A percentile compares a stretch with the other conserved stretches of the same genome.
Evolutionary conservation across 2,888 invertebrate genomes (phyloP).

Genomic region (Calliphora vomitoria): DNA sequence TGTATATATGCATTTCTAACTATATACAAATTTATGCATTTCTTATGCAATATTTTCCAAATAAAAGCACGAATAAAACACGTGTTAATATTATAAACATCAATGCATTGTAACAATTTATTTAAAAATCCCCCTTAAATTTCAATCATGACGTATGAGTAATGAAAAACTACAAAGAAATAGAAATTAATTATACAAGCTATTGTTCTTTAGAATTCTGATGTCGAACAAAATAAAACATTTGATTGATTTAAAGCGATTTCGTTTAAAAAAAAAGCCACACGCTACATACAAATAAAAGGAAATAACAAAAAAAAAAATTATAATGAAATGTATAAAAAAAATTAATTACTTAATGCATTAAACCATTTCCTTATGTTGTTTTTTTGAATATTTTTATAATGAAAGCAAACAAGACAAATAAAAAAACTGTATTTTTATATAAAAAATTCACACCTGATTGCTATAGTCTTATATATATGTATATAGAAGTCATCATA

Average conservation of each 20-base stretch:
- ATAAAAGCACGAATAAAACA: conserved; percentile 12
- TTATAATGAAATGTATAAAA: not conserved
- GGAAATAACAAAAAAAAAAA: conserved; percentile 31
- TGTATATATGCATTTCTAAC: too few species aligned
- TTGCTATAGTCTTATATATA: conserved; percentile 25
- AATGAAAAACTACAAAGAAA: conserved; percentile 19
- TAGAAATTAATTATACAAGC: conserved; percentile 42
- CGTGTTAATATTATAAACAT: not conserved
- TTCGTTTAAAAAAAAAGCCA: not conserved
- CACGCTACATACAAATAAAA: conserved; percentile 1
- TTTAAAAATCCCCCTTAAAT: conserved; percentile 6
- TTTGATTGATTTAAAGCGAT: conserved; percentile 50
- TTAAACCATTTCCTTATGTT: conserved; percentile 48
- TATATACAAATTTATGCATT: too few species aligned
- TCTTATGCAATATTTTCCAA: too few species aligned
- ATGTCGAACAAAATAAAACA: conserved; percentile 26
- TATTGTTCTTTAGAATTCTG: not conserved
- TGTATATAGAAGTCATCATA: not conserved
- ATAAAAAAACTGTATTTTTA: conserved; percentile 20
- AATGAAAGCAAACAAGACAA: not conserved
- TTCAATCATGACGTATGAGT: conserved; percentile 58
- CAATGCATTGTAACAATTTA: not conserved
- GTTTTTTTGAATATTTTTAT: not conserved
- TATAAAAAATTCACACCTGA: conserved; percentile 57
- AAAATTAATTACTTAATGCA: conserved; percentile 20